Percentiles rank a stretch among this genome's conserved stretches.
Conservation (phyloP, 2,888 invertebrate genomes). For the Nomada ferruginata region DNA sequence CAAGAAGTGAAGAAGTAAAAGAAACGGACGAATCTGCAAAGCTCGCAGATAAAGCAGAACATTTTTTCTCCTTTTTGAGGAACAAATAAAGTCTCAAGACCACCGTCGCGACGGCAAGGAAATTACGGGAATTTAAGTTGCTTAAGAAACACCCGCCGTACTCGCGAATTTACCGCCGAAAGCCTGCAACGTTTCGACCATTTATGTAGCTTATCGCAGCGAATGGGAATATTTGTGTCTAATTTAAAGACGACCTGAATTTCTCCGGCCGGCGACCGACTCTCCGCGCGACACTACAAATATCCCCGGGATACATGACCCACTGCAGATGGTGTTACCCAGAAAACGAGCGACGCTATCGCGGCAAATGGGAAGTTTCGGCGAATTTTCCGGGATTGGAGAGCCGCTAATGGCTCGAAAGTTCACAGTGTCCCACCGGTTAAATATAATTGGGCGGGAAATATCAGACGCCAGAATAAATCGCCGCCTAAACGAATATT, state of each 20-base stretch:
- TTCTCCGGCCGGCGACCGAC: constrained; percentile 22
- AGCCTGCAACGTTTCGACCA: constrained; percentile 11
- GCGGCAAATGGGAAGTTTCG: neutral
- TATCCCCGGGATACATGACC: constrained; percentile 41
- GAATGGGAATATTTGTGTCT: constrained; percentile 42
- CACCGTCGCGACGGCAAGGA: neutral
- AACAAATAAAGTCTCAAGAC: neutral
- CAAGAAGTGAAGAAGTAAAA: no score
- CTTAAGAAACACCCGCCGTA: neutral
- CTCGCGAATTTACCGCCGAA: neutral
- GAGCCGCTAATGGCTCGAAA: neutral
- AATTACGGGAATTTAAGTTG: neutral
- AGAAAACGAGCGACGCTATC: constrained; percentile 18
- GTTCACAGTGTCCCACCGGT: neutral
- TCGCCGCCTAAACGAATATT: neutral
- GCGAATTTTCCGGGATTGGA: neutral
- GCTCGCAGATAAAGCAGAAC: neutral
- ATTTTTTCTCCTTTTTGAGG: no score
- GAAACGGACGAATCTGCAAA: no score
- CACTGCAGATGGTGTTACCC: neutral
- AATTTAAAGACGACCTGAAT: constrained; percentile 51
- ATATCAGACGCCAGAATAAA: neutral
- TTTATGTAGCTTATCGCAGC: constrained; percentile 26
- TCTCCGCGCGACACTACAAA: constrained; percentile 33
- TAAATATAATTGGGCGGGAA: neutral